Base-by-base conservation (phyloP, 2,888 invertebrate species). In the Anthoptus insignis region DNA sequence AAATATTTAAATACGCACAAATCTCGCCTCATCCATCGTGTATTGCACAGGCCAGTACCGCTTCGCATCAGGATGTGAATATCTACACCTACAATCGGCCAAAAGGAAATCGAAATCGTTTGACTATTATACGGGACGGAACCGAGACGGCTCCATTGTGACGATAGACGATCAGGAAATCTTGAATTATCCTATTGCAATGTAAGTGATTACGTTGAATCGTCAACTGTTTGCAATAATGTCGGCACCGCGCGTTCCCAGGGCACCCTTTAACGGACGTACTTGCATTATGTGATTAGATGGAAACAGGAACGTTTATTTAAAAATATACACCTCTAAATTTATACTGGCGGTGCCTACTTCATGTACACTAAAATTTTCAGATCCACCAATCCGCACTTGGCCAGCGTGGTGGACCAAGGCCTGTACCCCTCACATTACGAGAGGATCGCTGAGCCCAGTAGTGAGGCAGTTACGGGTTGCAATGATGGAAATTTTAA, bases 131-230 rank as follows among this genome's bases (percentile, higher is more conserved):
- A 77, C 80, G 76, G 77, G 77, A 77, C 77, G 79, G 78, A 79
- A 77, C 76, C 64, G 58, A 74, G 76, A 71, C 74, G 70, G 75
- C 77, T 78, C 74, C 76, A 81, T 83, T 81, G 79, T 80, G 78
- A 79, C 76, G 76, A 70, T 71, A 70, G 74, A 16, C 68, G 71
- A 74, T 69, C 75, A 77, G 79, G 80, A 82, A 73, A 79, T 81
- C 75, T 81, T 76, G 74, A 78, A 80, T 81, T 79, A 77, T 81
- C 79, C 77, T 77, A 80, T 82, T 80, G 79, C 78, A 77, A 75
- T 76, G 66, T 73, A 72, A 74, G 74, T 72, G 75, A 78, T 77
- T 75, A 78, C 73, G 71, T 73, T 73, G 73, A 68, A 69, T 71
- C 72, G 64, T 39, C 50, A 22, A 57, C 24, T 56, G 27, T 49